A percentile compares a stretch with the other conserved stretches of the same genome.
Conservation (phyloP, 2,797 vertebrate species). For the Alfaro cultratus region DNA sequence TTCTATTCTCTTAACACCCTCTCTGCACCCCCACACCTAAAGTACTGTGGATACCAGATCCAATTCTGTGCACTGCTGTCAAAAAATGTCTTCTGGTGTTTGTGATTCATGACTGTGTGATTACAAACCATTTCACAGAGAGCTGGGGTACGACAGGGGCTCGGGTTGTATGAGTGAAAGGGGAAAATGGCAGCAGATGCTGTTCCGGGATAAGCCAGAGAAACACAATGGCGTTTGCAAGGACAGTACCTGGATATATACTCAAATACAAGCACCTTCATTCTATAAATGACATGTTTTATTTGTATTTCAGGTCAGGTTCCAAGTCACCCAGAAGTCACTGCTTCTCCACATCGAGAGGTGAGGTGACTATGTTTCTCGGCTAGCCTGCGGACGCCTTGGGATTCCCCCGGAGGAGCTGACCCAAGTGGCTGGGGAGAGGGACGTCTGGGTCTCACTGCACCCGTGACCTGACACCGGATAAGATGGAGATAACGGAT, state of each 20-base stretch:
- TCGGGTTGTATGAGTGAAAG: not conserved
- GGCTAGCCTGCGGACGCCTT: too few relatives aligned
- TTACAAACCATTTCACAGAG: slow-evolving; percentile 48
- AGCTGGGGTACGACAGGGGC: slow-evolving; percentile 1
- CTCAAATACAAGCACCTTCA: not conserved
- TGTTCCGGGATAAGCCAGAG: slow-evolving; percentile 5
- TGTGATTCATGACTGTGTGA: slow-evolving; percentile 58
- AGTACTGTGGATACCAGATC: slow-evolving; percentile 12
- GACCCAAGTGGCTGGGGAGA: too few relatives aligned
- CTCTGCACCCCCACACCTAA: not conserved
- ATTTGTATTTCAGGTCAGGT: not conserved
- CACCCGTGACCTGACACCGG: too few relatives aligned
- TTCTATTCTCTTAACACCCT: not conserved
- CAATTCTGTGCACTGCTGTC: not conserved
- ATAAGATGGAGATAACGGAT: too few relatives aligned
- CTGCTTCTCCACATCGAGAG: too few relatives aligned
- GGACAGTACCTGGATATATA: not conserved
- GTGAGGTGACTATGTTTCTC: too few relatives aligned
- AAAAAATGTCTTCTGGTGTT: not conserved
- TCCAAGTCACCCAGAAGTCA: not conserved
- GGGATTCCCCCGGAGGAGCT: too few relatives aligned
- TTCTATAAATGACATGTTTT: not conserved
- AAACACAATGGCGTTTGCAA: not conserved
- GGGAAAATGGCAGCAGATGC: slow-evolving; percentile 23
- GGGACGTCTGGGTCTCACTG: too few relatives aligned